A percentile compares a stretch with the other conserved stretches of the same genome.
Conservation (phyloP, 2,113 vertebrate species). For the Rhabdornis inornatus region DNA sequence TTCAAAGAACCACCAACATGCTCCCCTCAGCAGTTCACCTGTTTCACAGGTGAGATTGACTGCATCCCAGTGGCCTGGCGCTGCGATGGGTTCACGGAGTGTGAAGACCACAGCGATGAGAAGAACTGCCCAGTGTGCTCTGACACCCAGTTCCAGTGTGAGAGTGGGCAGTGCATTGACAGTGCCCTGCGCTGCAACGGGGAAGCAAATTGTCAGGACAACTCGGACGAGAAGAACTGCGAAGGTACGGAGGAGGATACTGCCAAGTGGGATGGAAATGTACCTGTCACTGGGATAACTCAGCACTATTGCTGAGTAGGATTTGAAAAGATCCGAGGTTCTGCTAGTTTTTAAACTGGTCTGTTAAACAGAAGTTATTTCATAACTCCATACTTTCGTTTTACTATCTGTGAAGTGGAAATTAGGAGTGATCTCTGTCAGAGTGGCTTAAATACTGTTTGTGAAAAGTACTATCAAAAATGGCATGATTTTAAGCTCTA, state of each 20-base stretch:
- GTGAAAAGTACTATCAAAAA: background rate
- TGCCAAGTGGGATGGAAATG: background rate
- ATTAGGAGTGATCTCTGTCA: background rate
- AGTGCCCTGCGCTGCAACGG: slow-evolving; percentile 86
- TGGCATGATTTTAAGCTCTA: background rate
- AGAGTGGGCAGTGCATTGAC: slow-evolving; percentile 92
- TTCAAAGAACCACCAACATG: slow-evolving; percentile 93
- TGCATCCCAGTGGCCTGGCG: slow-evolving; percentile 95
- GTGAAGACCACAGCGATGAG: slow-evolving; percentile 93
- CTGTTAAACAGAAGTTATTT: background rate
- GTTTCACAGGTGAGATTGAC: slow-evolving; percentile 93
- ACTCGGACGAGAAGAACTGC: slow-evolving; percentile 91
- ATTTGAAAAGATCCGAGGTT: background rate
- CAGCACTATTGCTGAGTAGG: background rate
- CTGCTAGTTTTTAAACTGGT: background rate
- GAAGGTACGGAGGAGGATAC: slow-evolving; percentile 73
- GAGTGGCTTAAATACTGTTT: background rate
- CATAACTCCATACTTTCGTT: background rate
- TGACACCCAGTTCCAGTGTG: slow-evolving; percentile 89
- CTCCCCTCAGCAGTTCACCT: slow-evolving; percentile 95
- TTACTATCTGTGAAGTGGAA: background rate
- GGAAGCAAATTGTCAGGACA: slow-evolving; percentile 92
- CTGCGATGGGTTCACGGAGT: slow-evolving; percentile 91
- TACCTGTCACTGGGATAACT: background rate
- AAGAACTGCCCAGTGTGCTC: slow-evolving; percentile 93